A percentile compares a stretch with the other conserved stretches of the same genome.
These are phyloP conservation scores for Sphinx pinastri DNA, from an alignment of 2,888 invertebrate genomes.

Conservation along the genomic window DNA sequence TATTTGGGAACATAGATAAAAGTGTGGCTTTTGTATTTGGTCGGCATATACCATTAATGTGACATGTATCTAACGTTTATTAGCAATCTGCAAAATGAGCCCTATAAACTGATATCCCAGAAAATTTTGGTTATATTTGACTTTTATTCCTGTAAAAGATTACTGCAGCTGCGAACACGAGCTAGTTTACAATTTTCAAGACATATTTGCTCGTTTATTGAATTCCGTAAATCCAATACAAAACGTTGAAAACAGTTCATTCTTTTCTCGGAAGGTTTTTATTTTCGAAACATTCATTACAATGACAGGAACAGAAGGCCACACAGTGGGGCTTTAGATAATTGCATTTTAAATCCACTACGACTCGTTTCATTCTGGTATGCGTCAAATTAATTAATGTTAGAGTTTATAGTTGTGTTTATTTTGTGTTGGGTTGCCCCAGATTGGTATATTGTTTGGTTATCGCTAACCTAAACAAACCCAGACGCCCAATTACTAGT, in stretches of 20 bases:
- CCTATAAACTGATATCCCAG: no score
- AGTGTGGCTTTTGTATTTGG: no score
- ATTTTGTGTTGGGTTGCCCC: background rate
- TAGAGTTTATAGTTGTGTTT: background rate
- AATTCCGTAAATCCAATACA: background rate
- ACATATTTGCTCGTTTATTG: no score
- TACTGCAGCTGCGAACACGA: no score
- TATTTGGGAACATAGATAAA: no score
- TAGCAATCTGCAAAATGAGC: no score
- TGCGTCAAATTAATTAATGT: background rate
- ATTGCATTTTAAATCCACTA: slow-evolving; percentile 9
- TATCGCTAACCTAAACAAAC: background rate
- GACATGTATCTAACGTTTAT: no score
- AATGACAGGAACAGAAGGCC: background rate
- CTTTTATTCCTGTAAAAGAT: no score
- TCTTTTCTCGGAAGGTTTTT: background rate
- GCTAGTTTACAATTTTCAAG: no score
- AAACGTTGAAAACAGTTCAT: background rate
- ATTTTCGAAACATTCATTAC: background rate
- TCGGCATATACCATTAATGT: no score
- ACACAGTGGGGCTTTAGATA: background rate
- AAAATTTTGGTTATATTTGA: no score
- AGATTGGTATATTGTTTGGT: background rate
- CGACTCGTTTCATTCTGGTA: background rate
- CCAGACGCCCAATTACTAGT: no score